These are phyloP conservation scores for Saxicola maurus DNA, from an alignment of 2,797 vertebrate genomes.

Conservation along the genomic window DNA sequence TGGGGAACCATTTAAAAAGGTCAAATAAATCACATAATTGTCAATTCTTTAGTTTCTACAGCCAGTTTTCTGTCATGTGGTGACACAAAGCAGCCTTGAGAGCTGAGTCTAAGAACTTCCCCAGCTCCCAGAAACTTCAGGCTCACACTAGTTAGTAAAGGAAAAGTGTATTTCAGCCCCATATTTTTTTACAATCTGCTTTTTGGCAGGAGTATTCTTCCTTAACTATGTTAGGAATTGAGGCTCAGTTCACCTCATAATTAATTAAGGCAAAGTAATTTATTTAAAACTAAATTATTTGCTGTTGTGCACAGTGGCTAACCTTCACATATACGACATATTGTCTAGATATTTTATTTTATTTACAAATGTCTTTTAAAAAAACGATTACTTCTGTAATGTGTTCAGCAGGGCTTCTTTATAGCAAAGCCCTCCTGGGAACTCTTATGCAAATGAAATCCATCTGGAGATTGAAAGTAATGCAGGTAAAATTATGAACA, in stretches of 20 bases:
- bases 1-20: not conserved
- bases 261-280: not conserved
- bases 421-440: constrained; percentile 7
- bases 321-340: not conserved
- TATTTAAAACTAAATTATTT: constrained; percentile 1
- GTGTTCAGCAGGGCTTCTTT: not conserved
- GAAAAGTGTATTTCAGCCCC: not conserved
- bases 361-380: constrained; percentile 5
- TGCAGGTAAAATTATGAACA: constrained; percentile 37
- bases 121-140: not conserved
- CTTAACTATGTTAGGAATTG: not conserved
- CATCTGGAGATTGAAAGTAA: constrained; percentile 28
- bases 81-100: not conserved
- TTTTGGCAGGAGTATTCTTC: not conserved
- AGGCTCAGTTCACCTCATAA: constrained; percentile 3
- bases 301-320: not conserved
- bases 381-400: constrained; percentile 2
- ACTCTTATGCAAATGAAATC: constrained; percentile 35
- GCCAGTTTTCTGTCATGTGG: not conserved
- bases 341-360: not conserved
- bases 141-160: not conserved
- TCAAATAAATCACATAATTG: not conserved
- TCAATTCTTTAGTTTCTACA: not conserved
- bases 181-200: not conserved
- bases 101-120: not conserved